These are phyloP conservation scores for Euschistus heros DNA, from an alignment of 1,140 invertebrate genomes.

Conservation along the genomic window DNA sequence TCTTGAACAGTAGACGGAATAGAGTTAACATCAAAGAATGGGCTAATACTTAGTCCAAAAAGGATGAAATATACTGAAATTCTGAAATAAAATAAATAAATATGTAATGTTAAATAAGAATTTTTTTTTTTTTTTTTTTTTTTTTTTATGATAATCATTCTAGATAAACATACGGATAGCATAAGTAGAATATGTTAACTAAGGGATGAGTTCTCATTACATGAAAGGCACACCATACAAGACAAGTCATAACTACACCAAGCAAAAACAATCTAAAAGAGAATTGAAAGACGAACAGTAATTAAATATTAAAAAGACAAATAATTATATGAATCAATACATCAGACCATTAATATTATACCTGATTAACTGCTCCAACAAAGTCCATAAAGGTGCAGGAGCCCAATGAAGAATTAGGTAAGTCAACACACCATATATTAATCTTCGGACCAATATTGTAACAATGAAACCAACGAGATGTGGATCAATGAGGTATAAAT, in stretches of 20 bases:
- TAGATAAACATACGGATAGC: conserved; percentile 72
- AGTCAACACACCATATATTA: conserved; percentile 58
- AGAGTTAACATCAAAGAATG: conserved; percentile 49
- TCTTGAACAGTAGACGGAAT: conserved; percentile 20
- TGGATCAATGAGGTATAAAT: conserved; percentile 87
- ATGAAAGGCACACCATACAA: conserved; percentile 58
- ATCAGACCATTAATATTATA: conserved; percentile 23
- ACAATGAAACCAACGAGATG: conserved; percentile 74
- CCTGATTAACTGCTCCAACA: conserved; percentile 37
- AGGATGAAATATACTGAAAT: conserved; percentile 73
- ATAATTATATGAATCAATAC: background rate
- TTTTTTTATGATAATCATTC: too few relatives aligned
- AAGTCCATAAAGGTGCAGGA: conserved; percentile 28
- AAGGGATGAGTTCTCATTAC: conserved; percentile 58
- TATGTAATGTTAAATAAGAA: background rate
- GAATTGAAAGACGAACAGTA: conserved; percentile 12
- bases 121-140: too few relatives aligned
- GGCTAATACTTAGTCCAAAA: conserved; percentile 61
- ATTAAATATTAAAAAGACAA: background rate
- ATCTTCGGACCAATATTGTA: conserved; percentile 62
- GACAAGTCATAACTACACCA: conserved; percentile 38
- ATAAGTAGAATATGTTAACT: conserved; percentile 66
- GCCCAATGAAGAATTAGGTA: conserved; percentile 25
- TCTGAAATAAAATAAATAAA: conserved; percentile 38
- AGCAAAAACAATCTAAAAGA: conserved; percentile 44